Evolutionary conservation across 35 echinoderm and acorn worm genomes (phyloP), one percentile per base, ranked within the genome.

Genomic region (Patiria miniata): DNA sequence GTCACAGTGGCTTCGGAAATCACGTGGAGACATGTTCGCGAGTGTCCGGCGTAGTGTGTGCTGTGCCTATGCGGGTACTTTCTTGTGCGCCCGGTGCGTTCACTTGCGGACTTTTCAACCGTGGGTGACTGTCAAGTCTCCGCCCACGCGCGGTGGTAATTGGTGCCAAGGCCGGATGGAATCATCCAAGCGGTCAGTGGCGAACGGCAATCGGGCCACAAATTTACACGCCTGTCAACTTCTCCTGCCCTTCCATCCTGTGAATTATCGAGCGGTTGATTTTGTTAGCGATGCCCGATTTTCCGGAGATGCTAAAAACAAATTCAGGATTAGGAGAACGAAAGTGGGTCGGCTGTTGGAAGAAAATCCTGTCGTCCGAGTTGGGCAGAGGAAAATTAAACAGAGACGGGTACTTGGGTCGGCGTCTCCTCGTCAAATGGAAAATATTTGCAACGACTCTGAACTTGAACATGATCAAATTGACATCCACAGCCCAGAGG

Each of bases 171-270:
- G 65, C 8, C 65, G 34, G 34, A 23, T 36, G 29, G 16, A 73
- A 73, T 73, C 65, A 73, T 73, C 65, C 65, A 73, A 73, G 65
- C 65, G 65, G 65, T 73, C 65, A 73, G 26, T 73, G 65, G 34
- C 26, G 34, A 73, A 30, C 29, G 19, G 21, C 65, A 73, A 23
- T 30, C 34, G 10, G 30, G 65, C 26, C 26, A 30, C 21, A 14
- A 14, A 34, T 73, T 73, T 73, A 73, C 26, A 30, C 0, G 65
- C 65, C 65, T 12, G 4, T 47, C 42, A 47, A 47, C 42, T 47
- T 47, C 4, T 47, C 23, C 0, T 73, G 65, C 26, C 21, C 23
- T 28, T 73, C 14, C 65, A 73, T 14, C 34, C 29, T 10, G 29
- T 30, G 65, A 73, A 73, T 73, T 73, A 73, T 73, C 65, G 61